Conservation (phyloP, 2,888 invertebrate genomes). For the Geophilus truncorum region DNA sequence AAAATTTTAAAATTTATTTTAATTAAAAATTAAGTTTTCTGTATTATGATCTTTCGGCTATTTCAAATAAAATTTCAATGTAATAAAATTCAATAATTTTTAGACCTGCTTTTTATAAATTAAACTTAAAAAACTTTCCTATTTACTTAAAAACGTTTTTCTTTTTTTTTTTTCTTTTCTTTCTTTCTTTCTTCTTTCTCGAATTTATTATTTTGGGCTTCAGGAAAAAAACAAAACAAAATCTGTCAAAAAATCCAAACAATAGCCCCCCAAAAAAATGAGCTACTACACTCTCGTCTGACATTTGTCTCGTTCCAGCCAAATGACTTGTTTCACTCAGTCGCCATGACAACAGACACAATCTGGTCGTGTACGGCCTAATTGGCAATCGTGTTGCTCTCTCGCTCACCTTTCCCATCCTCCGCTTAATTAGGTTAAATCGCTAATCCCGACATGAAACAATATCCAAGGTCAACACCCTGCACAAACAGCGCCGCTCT, state of each 20-base stretch:
- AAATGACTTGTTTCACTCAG: neutral
- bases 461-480: neutral
- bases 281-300: too few species aligned
- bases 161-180: too few species aligned
- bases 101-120: too few species aligned
- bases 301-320: neutral
- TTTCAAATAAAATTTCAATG: too few species aligned
- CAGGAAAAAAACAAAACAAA: neutral
- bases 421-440: conserved; percentile 2
- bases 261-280: neutral
- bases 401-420: conserved; percentile 4
- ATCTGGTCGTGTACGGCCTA: neutral
- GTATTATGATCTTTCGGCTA: too few species aligned
- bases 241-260: neutral
- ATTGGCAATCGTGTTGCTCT: conserved; percentile 15
- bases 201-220: too few species aligned
- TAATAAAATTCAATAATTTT: too few species aligned
- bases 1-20: too few species aligned
- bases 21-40: too few species aligned
- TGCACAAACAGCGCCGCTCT: neutral
- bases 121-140: too few species aligned
- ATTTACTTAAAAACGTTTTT: too few species aligned
- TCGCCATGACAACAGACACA: neutral
- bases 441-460: neutral
- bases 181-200: too few species aligned